A percentile compares a stretch with the other conserved stretches of the same genome.
phyloP scores from a whole-genome alignment of 2,113 vertebrate genomes.

The Lepisosteus oculatus region DNA sequence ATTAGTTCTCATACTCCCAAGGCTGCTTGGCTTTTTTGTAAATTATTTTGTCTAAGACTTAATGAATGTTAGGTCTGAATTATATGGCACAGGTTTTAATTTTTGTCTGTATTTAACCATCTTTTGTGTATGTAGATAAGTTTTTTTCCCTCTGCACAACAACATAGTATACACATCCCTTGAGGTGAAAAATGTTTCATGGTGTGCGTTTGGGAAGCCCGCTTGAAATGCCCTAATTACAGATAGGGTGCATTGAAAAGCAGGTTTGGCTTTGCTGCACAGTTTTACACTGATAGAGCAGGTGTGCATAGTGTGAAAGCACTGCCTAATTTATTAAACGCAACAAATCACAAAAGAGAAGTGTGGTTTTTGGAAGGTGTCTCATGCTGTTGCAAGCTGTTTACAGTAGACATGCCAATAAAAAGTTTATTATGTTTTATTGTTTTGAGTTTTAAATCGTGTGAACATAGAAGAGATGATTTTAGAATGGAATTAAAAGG shows the following conservation, averaged over 20 bases:
- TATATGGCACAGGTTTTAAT: constrained; percentile 44
- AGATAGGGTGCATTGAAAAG: constrained; percentile 12
- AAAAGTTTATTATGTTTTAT: constrained; percentile 60
- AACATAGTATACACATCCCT: constrained; percentile 21
- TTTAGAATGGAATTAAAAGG: constrained; percentile 62
- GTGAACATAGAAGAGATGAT: constrained; percentile 55
- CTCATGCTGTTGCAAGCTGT: constrained; percentile 88
- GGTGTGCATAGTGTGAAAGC: constrained; percentile 54
- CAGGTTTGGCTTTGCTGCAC: constrained; percentile 59
- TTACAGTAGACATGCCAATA: constrained; percentile 98
- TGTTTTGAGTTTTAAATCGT: constrained; percentile 55
- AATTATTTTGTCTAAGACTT: constrained; percentile 54
- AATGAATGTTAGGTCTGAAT: constrained; percentile 41
- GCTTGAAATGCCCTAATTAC: too few species aligned
- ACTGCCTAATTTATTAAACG: constrained; percentile 74
- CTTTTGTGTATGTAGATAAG: constrained; percentile 42
- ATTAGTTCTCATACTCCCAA: constrained; percentile 45
- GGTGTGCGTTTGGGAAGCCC: not conserved
- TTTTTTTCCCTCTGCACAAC: constrained; percentile 39
- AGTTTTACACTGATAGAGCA: constrained; percentile 51
- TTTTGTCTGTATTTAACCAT: constrained; percentile 39
- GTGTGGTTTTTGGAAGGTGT: constrained; percentile 68
- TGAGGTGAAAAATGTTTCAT: constrained; percentile 11
- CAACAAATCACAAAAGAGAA: constrained; percentile 34
- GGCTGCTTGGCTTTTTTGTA: constrained; percentile 42